phyloP scores from a whole-genome alignment of 2,888 invertebrate genomes.

The Sialis fuliginosa region DNA sequence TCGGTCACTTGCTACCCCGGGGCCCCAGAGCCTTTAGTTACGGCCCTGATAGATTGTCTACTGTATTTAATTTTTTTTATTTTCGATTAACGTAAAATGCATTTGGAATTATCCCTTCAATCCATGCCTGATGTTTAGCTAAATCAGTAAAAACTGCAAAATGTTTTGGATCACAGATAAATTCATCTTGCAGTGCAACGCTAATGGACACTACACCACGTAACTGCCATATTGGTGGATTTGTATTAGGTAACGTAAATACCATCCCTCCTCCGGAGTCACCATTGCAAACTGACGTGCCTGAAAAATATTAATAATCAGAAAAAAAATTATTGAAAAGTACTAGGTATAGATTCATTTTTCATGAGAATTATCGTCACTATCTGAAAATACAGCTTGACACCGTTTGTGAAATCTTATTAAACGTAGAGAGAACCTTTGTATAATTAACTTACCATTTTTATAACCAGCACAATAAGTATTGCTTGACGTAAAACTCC shows the following conservation, averaged over 20 bases:
- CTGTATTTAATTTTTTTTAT: too few species aligned
- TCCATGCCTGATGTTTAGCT: conserved; percentile 35
- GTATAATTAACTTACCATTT: conserved; percentile 21
- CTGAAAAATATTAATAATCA: conserved; percentile 16
- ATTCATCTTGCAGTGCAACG: conserved; percentile 35
- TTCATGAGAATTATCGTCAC: too few species aligned
- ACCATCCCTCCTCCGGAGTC: conserved; percentile 27
- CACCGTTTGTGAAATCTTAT: neutral
- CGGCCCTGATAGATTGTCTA: too few species aligned
- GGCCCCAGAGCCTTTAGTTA: too few species aligned
- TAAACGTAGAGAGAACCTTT: too few species aligned
- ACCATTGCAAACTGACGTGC: conserved; percentile 35
- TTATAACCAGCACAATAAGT: conserved; percentile 31
- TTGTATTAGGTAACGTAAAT: conserved; percentile 17
- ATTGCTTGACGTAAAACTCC: conserved; percentile 34
- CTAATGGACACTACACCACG: conserved; percentile 36
- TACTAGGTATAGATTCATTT: neutral
- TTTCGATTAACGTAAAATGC: too few species aligned
- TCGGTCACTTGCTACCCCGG: too few species aligned
- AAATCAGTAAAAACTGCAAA: conserved; percentile 43
- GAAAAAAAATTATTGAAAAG: neutral
- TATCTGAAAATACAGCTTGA: neutral
- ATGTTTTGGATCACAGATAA: conserved; percentile 37
- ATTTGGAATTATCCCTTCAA: conserved; percentile 12
- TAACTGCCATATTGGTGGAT: conserved; percentile 19